Evolutionary conservation across 2,797 vertebrate species (phyloP).

Genomic region (Hippocampus kuda): DNA sequence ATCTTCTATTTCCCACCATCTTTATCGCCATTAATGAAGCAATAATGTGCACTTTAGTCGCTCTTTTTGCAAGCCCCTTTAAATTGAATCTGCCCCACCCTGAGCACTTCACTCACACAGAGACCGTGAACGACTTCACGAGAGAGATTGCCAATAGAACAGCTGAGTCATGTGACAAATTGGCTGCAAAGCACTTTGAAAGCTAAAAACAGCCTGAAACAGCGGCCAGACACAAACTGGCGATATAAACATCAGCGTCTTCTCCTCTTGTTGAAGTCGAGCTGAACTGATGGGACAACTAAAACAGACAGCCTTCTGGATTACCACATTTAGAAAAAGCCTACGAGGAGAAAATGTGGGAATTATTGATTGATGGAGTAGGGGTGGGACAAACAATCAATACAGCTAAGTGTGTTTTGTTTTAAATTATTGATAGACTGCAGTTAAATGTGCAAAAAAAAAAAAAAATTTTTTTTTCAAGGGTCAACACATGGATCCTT

Average conservation of each 20-base stretch:
- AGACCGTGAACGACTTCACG: neutral
- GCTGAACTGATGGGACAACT: neutral
- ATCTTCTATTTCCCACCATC: neutral
- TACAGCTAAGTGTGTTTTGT: neutral
- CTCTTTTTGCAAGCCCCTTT: neutral
- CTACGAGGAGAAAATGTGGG: constrained; percentile 21
- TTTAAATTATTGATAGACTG: constrained; percentile 5
- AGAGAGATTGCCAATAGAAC: neutral
- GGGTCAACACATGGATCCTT: neutral
- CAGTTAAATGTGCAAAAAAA: neutral
- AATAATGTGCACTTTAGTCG: neutral
- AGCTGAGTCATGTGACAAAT: constrained; percentile 20
- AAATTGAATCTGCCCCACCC: neutral
- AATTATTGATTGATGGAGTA: constrained; percentile 27
- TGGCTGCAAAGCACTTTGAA: constrained; percentile 20
- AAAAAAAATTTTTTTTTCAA: neutral
- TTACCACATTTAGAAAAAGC: constrained; percentile 14
- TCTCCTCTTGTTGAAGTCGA: neutral
- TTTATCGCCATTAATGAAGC: neutral
- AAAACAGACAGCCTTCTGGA: neutral
- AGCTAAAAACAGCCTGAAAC: constrained; percentile 14
- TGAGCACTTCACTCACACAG: neutral
- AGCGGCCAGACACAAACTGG: neutral
- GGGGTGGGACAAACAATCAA: neutral
- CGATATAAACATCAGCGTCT: neutral